phyloP scores from a whole-genome alignment of 2,888 invertebrate genomes.

The Apotomis capreana region DNA sequence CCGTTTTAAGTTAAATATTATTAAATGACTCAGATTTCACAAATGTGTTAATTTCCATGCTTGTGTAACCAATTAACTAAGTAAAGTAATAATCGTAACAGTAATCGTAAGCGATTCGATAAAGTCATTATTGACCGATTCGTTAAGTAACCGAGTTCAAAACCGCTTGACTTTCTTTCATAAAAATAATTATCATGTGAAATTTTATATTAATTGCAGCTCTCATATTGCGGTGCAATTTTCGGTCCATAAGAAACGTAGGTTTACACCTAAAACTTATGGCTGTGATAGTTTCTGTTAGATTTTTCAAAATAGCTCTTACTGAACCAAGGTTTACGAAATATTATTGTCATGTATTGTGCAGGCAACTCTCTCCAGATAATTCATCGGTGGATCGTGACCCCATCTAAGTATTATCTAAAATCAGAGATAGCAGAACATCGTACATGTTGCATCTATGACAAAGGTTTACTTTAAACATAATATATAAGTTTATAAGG shows the following conservation, averaged over 20 bases:
- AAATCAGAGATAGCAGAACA: background rate
- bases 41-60: constrained; percentile 3
- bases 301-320: no score
- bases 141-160: constrained; percentile 1
- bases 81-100: constrained; percentile 24
- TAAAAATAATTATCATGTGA: background rate
- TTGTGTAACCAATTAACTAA: constrained; percentile 16
- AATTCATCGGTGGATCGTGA: background rate
- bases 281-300: no score
- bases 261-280: no score
- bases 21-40: constrained; percentile 2
- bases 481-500: no score
- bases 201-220: background rate
- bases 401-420: background rate
- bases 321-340: no score
- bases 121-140: constrained; percentile 11
- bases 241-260: no score
- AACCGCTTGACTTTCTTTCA: constrained; percentile 18
- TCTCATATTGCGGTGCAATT: no score
- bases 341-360: no score
- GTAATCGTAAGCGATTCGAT: constrained; percentile 26
- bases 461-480: no score
- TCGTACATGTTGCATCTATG: background rate
- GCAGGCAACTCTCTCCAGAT: background rate
- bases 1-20: background rate